Evolutionary conservation across 2,113 vertebrate species (phyloP).

Genomic region (Spermophilus dauricus): DNA sequence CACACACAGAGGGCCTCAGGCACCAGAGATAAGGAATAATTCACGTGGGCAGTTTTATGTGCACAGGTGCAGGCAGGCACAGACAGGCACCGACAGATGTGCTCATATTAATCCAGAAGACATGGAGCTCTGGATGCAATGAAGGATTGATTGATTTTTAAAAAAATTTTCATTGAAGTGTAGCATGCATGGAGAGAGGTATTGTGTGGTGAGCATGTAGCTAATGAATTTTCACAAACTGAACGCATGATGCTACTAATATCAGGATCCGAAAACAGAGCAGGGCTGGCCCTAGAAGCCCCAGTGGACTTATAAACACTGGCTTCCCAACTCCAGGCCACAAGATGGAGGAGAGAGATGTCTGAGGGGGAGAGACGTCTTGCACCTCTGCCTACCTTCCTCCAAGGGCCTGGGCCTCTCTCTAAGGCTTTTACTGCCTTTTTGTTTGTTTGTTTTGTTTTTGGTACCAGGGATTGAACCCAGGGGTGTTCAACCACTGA

Average conservation of each 20-base stretch:
- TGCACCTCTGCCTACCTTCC: neutral
- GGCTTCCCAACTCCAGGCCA: neutral
- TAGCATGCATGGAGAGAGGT: neutral
- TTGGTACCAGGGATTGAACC: too few relatives aligned
- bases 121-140: neutral
- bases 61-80: neutral
- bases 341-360: neutral
- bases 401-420: neutral
- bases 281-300: neutral
- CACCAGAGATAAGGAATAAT: neutral
- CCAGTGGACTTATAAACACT: neutral
- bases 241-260: fast-evolving
- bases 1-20: neutral
- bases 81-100: neutral
- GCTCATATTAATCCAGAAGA: neutral
- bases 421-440: neutral
- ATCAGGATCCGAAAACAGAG: too few relatives aligned
- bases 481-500: too few relatives aligned
- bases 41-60: neutral
- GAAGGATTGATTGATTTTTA: neutral
- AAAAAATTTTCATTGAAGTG: neutral
- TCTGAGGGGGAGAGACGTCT: fast-evolving
- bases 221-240: neutral
- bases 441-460: neutral
- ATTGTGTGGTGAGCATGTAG: neutral